Percentiles rank a stretch among this genome's conserved stretches.
Evolutionary conservation across 2,888 invertebrate species (phyloP).

Genomic region (Apamea crenata): DNA sequence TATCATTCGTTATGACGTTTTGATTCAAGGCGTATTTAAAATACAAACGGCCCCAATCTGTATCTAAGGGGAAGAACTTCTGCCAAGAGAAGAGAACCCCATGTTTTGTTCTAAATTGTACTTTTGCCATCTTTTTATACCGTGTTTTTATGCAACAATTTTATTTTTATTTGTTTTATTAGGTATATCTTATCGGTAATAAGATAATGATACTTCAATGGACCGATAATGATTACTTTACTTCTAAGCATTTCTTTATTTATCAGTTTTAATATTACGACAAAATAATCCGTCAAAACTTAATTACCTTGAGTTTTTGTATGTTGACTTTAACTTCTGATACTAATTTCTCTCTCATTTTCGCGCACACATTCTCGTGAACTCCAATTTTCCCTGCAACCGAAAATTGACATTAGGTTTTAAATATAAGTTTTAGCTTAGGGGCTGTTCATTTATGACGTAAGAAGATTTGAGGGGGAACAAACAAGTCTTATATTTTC

Average conservation of each 20-base stretch:
- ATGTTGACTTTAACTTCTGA: conserved; percentile 95
- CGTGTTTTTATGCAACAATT: no score
- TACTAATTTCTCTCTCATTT: conserved; percentile 94
- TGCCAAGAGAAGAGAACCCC: background rate
- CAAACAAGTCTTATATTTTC: no score
- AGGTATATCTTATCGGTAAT: background rate
- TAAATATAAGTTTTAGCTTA: background rate
- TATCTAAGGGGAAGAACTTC: background rate
- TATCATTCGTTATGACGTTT: background rate
- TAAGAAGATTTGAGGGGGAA: no score
- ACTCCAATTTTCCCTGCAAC: conserved; percentile 91
- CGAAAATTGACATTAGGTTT: background rate
- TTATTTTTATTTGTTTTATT: background rate
- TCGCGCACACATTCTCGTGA: conserved; percentile 94
- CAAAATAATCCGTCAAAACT: background rate
- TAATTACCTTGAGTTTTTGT: conserved; percentile 92
- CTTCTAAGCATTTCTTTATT: background rate
- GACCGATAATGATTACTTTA: background rate
- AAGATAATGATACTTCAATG: background rate
- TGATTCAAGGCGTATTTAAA: background rate
- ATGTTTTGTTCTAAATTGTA: background rate
- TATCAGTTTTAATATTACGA: background rate
- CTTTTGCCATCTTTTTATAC: no score
- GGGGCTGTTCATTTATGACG: no score
- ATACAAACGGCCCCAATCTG: background rate